Evolutionary conservation across 2,888 invertebrate genomes (phyloP).

Genomic region (Nephrotoma appendiculata): DNA sequence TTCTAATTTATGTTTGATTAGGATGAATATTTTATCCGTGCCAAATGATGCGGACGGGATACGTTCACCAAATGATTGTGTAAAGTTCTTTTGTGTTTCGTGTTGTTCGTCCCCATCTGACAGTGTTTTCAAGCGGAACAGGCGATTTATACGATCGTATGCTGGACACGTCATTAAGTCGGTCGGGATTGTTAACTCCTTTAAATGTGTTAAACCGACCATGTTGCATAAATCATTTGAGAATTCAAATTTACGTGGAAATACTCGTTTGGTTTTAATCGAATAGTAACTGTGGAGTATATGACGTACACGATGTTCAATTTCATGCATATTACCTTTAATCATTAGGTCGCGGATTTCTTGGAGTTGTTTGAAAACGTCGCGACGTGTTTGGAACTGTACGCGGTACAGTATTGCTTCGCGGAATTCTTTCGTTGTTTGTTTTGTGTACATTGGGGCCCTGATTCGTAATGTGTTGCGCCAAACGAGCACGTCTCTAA

Average conservation of each 20-base stretch:
- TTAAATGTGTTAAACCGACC: slow-evolving; percentile 7
- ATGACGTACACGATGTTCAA: slow-evolving; percentile 4
- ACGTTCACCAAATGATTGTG: slow-evolving; percentile 6
- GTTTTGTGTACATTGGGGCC: not conserved
- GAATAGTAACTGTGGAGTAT: slow-evolving; percentile 1
- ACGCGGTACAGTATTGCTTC: not conserved
- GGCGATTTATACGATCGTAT: not conserved
- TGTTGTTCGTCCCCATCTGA: not conserved
- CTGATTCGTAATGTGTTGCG: not conserved
- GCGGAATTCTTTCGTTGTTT: not conserved
- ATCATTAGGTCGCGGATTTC: not conserved
- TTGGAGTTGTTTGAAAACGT: slow-evolving; percentile 3
- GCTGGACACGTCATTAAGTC: not conserved
- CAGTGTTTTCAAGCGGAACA: not conserved
- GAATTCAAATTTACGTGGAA: slow-evolving; percentile 8
- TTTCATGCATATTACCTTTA: not conserved
- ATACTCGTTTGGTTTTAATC: not conserved
- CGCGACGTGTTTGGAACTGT: slow-evolving; percentile 3
- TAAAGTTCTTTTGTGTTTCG: not conserved
- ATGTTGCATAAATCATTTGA: slow-evolving; percentile 7
- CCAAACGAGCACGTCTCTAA: not conserved
- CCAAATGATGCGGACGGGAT: not conserved
- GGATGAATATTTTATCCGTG: slow-evolving; percentile 1
- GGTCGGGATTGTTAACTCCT: not conserved
- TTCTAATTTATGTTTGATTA: not conserved